Evolutionary conservation across 1,140 invertebrate species (phyloP).

Genomic region (Rhyzopertha dominica): DNA sequence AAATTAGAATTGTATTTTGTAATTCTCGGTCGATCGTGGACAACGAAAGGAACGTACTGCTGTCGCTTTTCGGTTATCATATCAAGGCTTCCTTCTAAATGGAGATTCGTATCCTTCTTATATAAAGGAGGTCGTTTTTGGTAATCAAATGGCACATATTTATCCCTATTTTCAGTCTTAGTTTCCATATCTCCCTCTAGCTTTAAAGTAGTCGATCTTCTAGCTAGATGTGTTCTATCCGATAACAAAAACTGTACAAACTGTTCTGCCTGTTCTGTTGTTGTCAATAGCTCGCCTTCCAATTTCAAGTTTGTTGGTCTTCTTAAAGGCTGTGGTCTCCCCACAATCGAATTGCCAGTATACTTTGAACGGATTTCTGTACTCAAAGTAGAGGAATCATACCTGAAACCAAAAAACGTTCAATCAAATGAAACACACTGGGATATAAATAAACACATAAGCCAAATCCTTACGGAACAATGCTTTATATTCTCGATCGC

Average conservation of each 20-base stretch:
- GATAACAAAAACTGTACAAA: conserved; percentile 49
- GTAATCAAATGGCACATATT: conserved; percentile 47
- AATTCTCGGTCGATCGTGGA: conserved; percentile 28
- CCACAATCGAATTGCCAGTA: conserved; percentile 45
- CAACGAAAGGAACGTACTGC: conserved; percentile 47
- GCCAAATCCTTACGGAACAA: too few relatives aligned
- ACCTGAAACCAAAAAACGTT: too few relatives aligned
- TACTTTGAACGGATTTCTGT: too few relatives aligned
- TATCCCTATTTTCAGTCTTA: conserved; percentile 51
- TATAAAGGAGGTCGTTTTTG: conserved; percentile 31
- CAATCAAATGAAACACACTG: too few relatives aligned
- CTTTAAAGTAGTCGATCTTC: conserved; percentile 36
- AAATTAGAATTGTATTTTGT: conserved; percentile 45
- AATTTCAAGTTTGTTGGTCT: conserved; percentile 48
- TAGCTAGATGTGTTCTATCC: conserved; percentile 35
- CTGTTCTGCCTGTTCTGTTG: conserved; percentile 50
- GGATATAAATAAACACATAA: too few relatives aligned
- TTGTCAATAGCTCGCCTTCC: conserved; percentile 48
- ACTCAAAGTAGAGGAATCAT: too few relatives aligned
- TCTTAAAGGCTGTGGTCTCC: conserved; percentile 45
- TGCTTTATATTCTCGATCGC: too few relatives aligned
- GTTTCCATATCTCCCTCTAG: conserved; percentile 50
- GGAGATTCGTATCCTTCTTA: conserved; percentile 48
- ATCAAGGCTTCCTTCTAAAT: conserved; percentile 50
- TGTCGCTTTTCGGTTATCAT: conserved; percentile 49